phyloP scores from a whole-genome alignment of 2,113 vertebrate species.

The Dendrocopos noguchii region DNA sequence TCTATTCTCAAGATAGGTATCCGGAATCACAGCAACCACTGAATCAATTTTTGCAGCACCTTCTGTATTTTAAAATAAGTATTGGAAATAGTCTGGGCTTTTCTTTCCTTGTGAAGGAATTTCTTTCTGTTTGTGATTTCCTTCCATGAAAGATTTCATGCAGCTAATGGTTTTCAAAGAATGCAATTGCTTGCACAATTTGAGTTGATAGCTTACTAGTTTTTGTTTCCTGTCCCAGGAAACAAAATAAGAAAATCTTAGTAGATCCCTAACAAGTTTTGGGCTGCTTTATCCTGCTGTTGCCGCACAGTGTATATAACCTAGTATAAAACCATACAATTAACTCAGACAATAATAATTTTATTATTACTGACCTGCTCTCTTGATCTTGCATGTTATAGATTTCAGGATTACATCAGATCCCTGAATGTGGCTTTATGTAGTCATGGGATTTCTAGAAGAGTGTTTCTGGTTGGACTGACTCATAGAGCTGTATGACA shows the following conservation, averaged over 20 bases:
- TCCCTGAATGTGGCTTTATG: not conserved
- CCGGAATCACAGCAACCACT: not conserved
- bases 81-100: not conserved
- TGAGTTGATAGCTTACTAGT: not conserved
- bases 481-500: not conserved
- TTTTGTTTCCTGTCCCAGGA: conserved; percentile 17
- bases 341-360: not conserved
- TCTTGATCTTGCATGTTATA: not conserved
- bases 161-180: conserved; percentile 59
- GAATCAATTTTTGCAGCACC: not conserved
- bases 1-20: not conserved
- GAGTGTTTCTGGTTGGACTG: not conserved
- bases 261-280: conserved; percentile 28
- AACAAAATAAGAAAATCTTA: conserved; percentile 42
- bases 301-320: not conserved
- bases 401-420: not conserved
- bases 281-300: not conserved
- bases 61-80: not conserved
- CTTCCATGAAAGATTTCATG: conserved; percentile 39
- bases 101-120: conserved; percentile 34
- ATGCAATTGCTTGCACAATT: conserved; percentile 28
- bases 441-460: not conserved
- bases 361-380: not conserved
- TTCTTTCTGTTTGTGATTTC: conserved; percentile 63
- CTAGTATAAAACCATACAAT: not conserved